Conservation (phyloP, 1,140 invertebrate species). For the Tetramorium parvispinum region DNA sequence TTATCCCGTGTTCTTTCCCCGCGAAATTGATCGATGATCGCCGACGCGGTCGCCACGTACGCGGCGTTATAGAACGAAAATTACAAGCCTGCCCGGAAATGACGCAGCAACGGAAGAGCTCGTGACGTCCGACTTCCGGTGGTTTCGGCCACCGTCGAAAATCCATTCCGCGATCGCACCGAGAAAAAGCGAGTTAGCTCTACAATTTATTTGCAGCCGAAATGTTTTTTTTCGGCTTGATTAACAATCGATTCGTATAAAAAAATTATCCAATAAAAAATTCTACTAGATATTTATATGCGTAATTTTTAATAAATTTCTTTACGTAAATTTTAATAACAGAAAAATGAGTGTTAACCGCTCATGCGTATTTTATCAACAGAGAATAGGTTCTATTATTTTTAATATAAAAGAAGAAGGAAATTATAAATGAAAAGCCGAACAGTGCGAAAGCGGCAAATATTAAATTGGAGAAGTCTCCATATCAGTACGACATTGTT, state of each 20-base stretch:
- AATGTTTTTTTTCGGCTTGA: neutral
- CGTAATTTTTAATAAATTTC: neutral
- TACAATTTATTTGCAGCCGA: constrained; percentile 13
- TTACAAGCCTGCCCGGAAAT: constrained; percentile 71
- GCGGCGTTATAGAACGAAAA: constrained; percentile 61
- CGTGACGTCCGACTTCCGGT: constrained; percentile 58
- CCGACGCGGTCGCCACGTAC: constrained; percentile 44
- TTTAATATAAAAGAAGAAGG: neutral
- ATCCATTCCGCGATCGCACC: constrained; percentile 43
- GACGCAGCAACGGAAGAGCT: constrained; percentile 65
- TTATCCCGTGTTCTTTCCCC: constrained; percentile 30
- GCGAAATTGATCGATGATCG: constrained; percentile 57
- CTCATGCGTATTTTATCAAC: neutral
- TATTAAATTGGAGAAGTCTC: neutral
- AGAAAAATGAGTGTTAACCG: neutral
- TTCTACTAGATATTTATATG: neutral
- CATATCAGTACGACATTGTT: neutral
- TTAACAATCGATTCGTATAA: constrained; percentile 3
- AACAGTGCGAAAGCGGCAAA: neutral
- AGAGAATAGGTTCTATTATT: neutral
- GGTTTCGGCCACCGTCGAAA: constrained; percentile 45
- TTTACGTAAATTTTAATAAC: neutral
- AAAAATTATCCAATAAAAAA: neutral
- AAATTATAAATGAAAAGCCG: neutral
- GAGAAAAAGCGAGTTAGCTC: constrained; percentile 37